Percentiles rank a stretch among this genome's conserved stretches.
Evolutionary conservation across 2,113 vertebrate genomes (phyloP).

Genomic region (Ailuropoda melanoleuca): DNA sequence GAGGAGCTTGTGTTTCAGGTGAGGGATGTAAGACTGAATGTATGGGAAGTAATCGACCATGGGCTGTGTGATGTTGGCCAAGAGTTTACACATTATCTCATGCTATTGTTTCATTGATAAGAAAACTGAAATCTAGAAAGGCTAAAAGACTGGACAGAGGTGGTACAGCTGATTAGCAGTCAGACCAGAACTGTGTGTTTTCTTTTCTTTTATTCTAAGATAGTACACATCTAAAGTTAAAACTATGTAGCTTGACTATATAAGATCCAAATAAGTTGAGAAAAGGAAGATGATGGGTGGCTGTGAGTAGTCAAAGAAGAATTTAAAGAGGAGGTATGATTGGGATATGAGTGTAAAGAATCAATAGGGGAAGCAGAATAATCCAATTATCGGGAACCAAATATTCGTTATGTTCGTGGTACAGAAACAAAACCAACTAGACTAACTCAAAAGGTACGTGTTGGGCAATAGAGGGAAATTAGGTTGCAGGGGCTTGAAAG

Average conservation of each 20-base stretch:
- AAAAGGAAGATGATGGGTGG: background rate
- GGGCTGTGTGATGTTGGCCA: background rate
- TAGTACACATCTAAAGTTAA: background rate
- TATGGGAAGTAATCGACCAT: background rate
- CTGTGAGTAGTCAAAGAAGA: background rate
- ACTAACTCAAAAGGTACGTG: background rate
- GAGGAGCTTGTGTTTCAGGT: background rate
- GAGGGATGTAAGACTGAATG: background rate
- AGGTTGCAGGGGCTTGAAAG: background rate
- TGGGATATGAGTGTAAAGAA: background rate
- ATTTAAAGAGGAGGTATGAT: background rate
- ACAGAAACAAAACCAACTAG: background rate
- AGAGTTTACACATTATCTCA: background rate
- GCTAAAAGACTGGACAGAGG: background rate
- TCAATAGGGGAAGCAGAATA: background rate
- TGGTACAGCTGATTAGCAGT: background rate
- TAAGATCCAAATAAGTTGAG: background rate
- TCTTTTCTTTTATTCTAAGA: background rate
- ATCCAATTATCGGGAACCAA: background rate
- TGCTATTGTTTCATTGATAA: background rate
- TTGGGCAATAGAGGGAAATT: background rate
- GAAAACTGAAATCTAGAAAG: background rate
- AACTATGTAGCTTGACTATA: background rate
- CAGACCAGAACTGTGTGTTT: background rate
- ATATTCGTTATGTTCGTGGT: background rate